Percentiles rank a stretch among this genome's conserved stretches.
These are phyloP conservation scores for Eupithecia subumbrata DNA, from an alignment of 2,888 invertebrate genomes.

Conservation along the genomic window DNA sequence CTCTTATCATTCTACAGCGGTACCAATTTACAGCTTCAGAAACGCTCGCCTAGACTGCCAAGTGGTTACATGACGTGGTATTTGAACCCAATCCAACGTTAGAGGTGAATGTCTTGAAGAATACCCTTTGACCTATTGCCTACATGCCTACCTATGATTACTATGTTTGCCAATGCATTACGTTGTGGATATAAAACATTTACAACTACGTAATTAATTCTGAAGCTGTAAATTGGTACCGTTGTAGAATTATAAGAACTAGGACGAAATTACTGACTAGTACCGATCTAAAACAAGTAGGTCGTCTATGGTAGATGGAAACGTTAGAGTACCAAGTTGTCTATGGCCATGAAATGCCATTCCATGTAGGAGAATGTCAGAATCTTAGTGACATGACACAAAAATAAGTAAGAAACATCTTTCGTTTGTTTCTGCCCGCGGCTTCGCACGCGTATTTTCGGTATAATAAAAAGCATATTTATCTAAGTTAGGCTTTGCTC, in stretches of 20 bases:
- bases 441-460: no score
- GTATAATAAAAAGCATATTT: no score
- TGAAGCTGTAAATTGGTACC: constrained; percentile 23
- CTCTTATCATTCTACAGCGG: constrained; percentile 20
- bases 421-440: no score
- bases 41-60: constrained; percentile 26
- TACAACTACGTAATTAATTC: constrained; percentile 10
- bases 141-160: constrained; percentile 10
- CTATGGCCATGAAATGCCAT: no score
- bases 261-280: not conserved
- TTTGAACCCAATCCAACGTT: constrained; percentile 26
- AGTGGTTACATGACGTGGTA: constrained; percentile 24
- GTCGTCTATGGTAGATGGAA: no score
- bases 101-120: constrained; percentile 29
- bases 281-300: no score
- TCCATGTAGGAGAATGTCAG: no score
- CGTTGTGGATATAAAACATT: not conserved
- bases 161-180: not conserved
- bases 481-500: no score
- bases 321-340: no score
- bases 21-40: constrained; percentile 25
- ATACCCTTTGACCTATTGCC: constrained; percentile 21
- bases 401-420: no score
- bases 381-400: no score
- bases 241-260: constrained; percentile 15